Conservation (phyloP, 2,113 vertebrate genomes). For the Sorex fumeus region DNA sequence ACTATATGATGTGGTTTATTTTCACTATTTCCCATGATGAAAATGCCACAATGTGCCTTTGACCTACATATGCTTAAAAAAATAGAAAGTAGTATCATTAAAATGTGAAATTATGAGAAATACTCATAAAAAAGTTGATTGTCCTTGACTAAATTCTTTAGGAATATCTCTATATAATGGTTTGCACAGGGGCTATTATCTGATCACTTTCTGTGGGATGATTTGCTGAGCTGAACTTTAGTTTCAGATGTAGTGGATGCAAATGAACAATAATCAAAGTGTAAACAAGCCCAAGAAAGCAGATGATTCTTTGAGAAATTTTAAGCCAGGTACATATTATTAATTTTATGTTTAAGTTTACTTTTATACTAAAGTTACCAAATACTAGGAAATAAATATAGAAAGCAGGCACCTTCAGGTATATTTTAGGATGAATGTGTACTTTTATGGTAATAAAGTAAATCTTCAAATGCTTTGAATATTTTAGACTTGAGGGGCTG, state of each 20-base stretch:
- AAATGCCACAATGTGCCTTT: conserved; percentile 32
- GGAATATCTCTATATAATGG: neutral
- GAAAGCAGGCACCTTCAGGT: conserved; percentile 37
- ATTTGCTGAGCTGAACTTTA: conserved; percentile 44
- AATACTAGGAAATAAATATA: conserved; percentile 58
- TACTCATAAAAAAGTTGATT: neutral
- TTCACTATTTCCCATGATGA: conserved; percentile 43
- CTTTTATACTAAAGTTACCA: conserved; percentile 54
- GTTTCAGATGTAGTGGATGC: neutral
- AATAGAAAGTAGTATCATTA: conserved; percentile 56
- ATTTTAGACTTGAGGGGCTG: conserved; percentile 46
- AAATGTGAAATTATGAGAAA: conserved; percentile 42
- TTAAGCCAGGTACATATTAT: conserved; percentile 19
- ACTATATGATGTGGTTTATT: conserved; percentile 48
- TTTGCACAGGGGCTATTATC: conserved; percentile 4
- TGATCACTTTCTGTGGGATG: neutral
- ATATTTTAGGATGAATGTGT: conserved; percentile 16
- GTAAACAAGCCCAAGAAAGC: neutral
- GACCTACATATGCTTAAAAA: conserved; percentile 53
- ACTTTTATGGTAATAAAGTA: conserved; percentile 55
- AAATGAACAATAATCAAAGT: conserved; percentile 49
- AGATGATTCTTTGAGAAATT: conserved; percentile 30
- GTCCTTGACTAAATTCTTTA: conserved; percentile 58
- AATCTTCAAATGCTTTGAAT: conserved; percentile 62
- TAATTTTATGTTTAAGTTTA: conserved; percentile 57